A percentile compares a stretch with the other conserved stretches of the same genome.
Conservation (phyloP, 2,888 invertebrate genomes). For the Cacoxenus indagator region DNA sequence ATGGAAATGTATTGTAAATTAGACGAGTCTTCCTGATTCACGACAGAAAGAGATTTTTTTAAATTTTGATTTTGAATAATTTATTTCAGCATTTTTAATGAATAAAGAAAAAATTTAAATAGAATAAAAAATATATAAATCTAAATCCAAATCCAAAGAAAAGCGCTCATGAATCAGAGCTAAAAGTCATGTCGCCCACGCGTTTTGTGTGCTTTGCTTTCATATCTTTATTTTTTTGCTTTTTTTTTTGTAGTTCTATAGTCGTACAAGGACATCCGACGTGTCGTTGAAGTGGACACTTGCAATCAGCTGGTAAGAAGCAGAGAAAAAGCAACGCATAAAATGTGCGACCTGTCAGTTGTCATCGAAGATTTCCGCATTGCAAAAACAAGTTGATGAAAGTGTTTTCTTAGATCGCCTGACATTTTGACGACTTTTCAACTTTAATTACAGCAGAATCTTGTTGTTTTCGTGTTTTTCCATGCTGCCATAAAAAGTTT, state of each 20-base stretch:
- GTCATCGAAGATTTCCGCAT: slow-evolving; percentile 17
- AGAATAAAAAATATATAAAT: background rate
- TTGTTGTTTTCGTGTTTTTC: background rate
- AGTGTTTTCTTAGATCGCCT: slow-evolving; percentile 12
- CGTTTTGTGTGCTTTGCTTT: slow-evolving; percentile 35
- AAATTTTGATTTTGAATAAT: slow-evolving; percentile 56
- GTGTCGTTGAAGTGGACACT: background rate
- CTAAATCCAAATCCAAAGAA: slow-evolving; percentile 11
- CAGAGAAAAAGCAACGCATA: background rate
- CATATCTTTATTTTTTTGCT: slow-evolving; percentile 12
- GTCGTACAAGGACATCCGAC: slow-evolving; percentile 17
- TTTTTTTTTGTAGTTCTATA: slow-evolving; percentile 39
- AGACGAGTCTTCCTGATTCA: slow-evolving; percentile 33
- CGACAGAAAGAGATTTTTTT: no score
- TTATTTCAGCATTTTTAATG: slow-evolving; percentile 51
- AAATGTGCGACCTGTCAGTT: background rate
- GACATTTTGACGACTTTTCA: slow-evolving; percentile 21
- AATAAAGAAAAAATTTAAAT: background rate
- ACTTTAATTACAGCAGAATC: slow-evolving; percentile 15
- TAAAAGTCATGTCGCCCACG: slow-evolving; percentile 44
- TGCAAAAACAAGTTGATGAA: slow-evolving; percentile 11
- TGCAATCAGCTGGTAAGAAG: background rate
- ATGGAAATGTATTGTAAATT: slow-evolving; percentile 36
- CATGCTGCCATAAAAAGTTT: background rate
- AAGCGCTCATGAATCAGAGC: slow-evolving; percentile 44